Base-by-base conservation (phyloP, 2,113 vertebrate genomes). In the Halcyon malimbica region DNA sequence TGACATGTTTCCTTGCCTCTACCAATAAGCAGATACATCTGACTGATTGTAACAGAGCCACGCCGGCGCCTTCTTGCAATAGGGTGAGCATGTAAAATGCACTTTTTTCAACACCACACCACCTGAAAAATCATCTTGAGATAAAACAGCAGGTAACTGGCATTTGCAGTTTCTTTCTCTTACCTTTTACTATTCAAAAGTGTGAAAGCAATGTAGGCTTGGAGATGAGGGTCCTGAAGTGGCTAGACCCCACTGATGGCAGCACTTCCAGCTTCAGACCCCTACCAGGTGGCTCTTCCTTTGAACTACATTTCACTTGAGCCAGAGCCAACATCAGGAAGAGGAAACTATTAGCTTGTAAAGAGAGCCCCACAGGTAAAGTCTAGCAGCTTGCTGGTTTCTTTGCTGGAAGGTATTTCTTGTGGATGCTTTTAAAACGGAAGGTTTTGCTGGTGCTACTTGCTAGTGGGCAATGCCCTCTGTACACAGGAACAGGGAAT, bases 81-180 rank as follows among this genome's bases (percentile, higher is more conserved):
- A 0, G 0, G 57, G 50, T n/a, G 26, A 53, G 37, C 0, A 1
- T 20, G 50, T 42, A 71, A 73, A 88, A 33, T 0, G 0, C 20
- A 7, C 31, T 2, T 9, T 2, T 0, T 90, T 54, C 23, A 31
- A 29, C 13, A 51, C 57, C 53, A 10, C 29, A 63, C n/a, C 26
- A 23, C 51, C 9, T 13, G 51, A 64, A 60, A 77, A 41, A 62
- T 3, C 8, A 5, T 48, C 77, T 23, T 16, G 31, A 79, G 68
- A 41, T 15, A 64, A 69, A 79, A 70, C 8, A 85, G 9, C 14
- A 56, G 71, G 25, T 35, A 82, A 44, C 9, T 14, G n/a, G 29
- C 23, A 16, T 35, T 74, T 57, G 24, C 6, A 20, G 25, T 33
- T 48, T 62, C 35, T 74, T 41, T 73, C 41, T 29, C 2, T 3